phyloP scores from a whole-genome alignment of 2,113 vertebrate species.

The Leuciscus idus region DNA sequence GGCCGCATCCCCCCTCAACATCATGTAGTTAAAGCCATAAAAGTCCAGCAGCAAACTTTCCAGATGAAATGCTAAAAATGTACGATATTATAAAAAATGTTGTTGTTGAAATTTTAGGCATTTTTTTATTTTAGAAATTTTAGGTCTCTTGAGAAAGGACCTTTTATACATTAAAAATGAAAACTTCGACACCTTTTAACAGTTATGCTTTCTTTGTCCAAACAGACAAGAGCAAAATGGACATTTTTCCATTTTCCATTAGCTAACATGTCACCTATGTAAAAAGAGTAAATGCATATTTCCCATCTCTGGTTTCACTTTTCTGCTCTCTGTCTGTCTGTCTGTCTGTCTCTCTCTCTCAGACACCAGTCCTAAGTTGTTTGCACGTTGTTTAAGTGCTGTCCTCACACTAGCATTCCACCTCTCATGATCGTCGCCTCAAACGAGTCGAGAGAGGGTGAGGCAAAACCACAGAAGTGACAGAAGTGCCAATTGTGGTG shows the following conservation, averaged over 20 bases:
- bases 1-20: too few relatives aligned
- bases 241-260: not conserved
- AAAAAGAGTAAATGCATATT: not conserved
- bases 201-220: not conserved
- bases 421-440: conserved; percentile 32
- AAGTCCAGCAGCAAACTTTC: not conserved
- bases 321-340: not conserved
- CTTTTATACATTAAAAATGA: not conserved
- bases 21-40: not conserved
- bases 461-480: conserved; percentile 68
- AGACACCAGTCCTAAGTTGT: conserved; percentile 30
- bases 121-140: too few relatives aligned
- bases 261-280: not conserved
- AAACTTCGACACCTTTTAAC: not conserved
- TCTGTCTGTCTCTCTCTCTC: not conserved
- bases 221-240: not conserved
- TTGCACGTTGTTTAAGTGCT: conserved; percentile 50
- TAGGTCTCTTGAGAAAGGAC: not conserved
- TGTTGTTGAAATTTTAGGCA: not conserved
- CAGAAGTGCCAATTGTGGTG: conserved; percentile 73
- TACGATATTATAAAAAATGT: not conserved
- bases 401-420: conserved; percentile 38
- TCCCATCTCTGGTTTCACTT: not conserved
- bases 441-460: conserved; percentile 14
- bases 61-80: not conserved